Conservation (phyloP, 2,113 vertebrate species). For the Tinamus guttatus region DNA sequence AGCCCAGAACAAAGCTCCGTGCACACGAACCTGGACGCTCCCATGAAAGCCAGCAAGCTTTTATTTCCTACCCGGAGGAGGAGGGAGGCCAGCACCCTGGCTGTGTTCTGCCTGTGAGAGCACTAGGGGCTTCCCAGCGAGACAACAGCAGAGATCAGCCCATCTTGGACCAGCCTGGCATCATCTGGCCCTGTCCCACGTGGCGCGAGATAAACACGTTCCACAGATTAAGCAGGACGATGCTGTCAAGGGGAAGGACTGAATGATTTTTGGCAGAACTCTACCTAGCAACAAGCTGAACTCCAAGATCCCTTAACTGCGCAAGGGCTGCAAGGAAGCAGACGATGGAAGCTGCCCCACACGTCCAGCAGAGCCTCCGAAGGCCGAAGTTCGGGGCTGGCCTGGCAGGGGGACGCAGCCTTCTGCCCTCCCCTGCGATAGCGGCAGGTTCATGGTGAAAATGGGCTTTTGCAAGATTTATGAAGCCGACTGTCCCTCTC, state of each 20-base stretch:
- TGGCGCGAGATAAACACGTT: fast-evolving
- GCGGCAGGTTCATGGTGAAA: slow-evolving; percentile 29
- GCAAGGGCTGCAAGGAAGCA: slow-evolving; percentile 57
- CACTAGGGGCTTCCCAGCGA: not conserved
- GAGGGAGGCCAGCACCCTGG: not conserved
- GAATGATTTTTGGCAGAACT: not conserved
- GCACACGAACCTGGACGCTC: not conserved
- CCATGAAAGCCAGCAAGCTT: not conserved
- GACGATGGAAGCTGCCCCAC: slow-evolving; percentile 45
- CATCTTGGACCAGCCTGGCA: not conserved
- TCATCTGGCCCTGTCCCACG: not conserved
- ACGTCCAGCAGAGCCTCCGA: slow-evolving; percentile 7
- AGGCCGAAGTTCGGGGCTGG: slow-evolving; percentile 64
- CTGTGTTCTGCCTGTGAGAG: not conserved
- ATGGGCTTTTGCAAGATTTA: slow-evolving; percentile 45
- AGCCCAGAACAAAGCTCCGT: not conserved
- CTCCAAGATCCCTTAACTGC: slow-evolving; percentile 40
- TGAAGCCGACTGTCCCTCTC: slow-evolving; percentile 36
- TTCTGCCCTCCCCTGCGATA: slow-evolving; percentile 33
- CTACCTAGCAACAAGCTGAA: slow-evolving; percentile 57
- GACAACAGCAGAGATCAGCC: not conserved
- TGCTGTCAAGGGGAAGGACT: not conserved
- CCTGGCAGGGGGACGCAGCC: slow-evolving; percentile 38
- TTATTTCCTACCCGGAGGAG: not conserved
- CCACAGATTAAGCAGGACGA: not conserved